Conservation (phyloP, 2,113 vertebrate genomes). For the Papio anubis region DNA sequence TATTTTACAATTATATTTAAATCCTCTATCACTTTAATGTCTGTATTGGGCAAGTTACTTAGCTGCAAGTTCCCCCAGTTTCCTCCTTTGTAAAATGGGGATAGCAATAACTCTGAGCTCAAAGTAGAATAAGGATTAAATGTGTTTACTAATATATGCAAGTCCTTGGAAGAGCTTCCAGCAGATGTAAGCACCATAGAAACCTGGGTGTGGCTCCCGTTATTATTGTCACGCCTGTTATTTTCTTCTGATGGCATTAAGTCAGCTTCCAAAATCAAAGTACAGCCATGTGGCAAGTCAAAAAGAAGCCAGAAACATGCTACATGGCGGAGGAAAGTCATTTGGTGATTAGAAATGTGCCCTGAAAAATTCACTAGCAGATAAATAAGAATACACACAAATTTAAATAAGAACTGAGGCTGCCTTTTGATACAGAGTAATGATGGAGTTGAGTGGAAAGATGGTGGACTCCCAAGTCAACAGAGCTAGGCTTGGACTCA, state of each 20-base stretch:
- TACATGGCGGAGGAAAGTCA: not conserved
- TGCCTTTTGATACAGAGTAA: not conserved
- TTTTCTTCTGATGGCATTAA: not conserved
- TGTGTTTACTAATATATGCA: not conserved
- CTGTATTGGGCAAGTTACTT: not conserved
- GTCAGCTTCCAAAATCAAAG: not conserved
- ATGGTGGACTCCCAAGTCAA: not conserved
- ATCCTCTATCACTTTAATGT: not conserved
- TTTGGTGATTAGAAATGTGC: not conserved
- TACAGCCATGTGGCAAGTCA: not conserved
- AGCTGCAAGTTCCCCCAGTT: not conserved
- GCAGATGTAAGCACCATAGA: not conserved
- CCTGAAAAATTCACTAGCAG: not conserved
- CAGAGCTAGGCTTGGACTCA: not conserved
- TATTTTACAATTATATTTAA: constrained; percentile 25
- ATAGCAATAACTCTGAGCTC: not conserved
- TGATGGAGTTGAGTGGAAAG: not conserved
- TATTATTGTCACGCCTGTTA: not conserved
- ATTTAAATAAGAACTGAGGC: not conserved
- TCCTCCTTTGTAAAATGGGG: not conserved
- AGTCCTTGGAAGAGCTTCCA: not conserved
- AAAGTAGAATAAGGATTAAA: not conserved
- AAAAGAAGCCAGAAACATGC: not conserved
- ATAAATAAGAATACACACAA: not conserved
- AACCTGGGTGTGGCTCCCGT: not conserved